Conservation (phyloP, 2,797 vertebrate species). For the Takifugu rubripes region DNA sequence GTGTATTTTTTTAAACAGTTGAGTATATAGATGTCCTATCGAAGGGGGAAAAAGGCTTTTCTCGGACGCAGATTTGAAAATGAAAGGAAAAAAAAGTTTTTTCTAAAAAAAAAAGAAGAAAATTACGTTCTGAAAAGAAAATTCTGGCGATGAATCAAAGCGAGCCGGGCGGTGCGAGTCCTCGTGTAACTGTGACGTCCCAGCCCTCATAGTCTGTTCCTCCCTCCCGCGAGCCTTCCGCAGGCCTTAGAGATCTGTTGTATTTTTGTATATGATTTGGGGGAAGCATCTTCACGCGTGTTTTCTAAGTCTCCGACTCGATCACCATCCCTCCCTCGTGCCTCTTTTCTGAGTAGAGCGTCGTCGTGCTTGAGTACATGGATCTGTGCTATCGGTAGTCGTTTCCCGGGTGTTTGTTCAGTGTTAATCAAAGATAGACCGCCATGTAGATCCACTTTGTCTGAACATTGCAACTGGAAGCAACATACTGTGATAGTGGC, state of each 20-base stretch:
- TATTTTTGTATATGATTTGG: conserved; percentile 91
- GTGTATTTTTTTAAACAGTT: conserved; percentile 55
- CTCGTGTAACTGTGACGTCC: conserved; percentile 75
- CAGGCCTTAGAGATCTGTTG: conserved; percentile 84
- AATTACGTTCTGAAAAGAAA: conserved; percentile 58
- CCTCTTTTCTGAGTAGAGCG: conserved; percentile 81
- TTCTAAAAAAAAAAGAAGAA: conserved; percentile 57
- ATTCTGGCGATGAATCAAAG: conserved; percentile 63
- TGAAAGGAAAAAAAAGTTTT: conserved; percentile 36
- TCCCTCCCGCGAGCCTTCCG: conserved; percentile 74
- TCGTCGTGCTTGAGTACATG: conserved; percentile 80
- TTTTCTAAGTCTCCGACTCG: conserved; percentile 76
- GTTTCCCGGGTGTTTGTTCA: conserved; percentile 78
- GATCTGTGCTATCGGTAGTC: conserved; percentile 74
- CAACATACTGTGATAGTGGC: conserved; percentile 72
- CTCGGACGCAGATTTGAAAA: conserved; percentile 53
- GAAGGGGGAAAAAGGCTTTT: conserved; percentile 49
- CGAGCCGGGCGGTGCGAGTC: conserved; percentile 69
- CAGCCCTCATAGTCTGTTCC: conserved; percentile 71
- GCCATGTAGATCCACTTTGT: conserved; percentile 73
- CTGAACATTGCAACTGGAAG: conserved; percentile 71
- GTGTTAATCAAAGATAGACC: conserved; percentile 73
- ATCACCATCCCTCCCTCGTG: conserved; percentile 75
- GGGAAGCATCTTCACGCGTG: conserved; percentile 75
- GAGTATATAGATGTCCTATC: conserved; percentile 66